Conservation (phyloP, 2,113 vertebrate genomes). For the Rhinopomastus cyanomelas region DNA sequence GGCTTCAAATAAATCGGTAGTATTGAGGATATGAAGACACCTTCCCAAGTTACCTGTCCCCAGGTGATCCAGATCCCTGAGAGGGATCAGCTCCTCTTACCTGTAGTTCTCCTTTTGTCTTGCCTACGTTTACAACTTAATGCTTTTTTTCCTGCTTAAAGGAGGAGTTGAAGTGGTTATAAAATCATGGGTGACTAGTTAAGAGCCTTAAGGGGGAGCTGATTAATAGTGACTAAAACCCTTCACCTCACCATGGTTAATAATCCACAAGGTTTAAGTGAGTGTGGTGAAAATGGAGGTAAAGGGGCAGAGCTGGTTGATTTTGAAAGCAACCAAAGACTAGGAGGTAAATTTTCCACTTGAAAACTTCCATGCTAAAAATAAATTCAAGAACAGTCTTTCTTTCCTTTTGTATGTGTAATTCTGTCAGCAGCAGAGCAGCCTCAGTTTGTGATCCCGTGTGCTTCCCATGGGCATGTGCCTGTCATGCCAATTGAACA, state of each 20-base stretch:
- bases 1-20: neutral
- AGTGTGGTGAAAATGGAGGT: slow-evolving; percentile 70
- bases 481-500: neutral
- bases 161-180: neutral
- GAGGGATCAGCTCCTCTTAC: rapidly evolving
- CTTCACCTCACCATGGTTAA: neutral
- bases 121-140: neutral
- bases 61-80: neutral
- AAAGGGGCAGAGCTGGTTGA: slow-evolving; percentile 63
- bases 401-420: neutral
- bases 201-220: neutral
- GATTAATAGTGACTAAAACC: neutral
- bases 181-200: neutral
- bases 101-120: neutral
- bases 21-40: neutral
- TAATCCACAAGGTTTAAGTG: slow-evolving; percentile 32
- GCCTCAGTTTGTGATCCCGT: neutral
- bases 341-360: slow-evolving; percentile 54
- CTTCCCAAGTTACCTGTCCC: neutral
- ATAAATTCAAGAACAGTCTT: neutral
- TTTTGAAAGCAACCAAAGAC: slow-evolving; percentile 66
- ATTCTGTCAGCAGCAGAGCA: neutral
- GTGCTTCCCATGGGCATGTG: rapidly evolving
- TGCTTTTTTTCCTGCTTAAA: neutral
- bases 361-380: neutral